Evolutionary conservation across 2,888 invertebrate genomes (phyloP).

Genomic region (Athalia rosae): DNA sequence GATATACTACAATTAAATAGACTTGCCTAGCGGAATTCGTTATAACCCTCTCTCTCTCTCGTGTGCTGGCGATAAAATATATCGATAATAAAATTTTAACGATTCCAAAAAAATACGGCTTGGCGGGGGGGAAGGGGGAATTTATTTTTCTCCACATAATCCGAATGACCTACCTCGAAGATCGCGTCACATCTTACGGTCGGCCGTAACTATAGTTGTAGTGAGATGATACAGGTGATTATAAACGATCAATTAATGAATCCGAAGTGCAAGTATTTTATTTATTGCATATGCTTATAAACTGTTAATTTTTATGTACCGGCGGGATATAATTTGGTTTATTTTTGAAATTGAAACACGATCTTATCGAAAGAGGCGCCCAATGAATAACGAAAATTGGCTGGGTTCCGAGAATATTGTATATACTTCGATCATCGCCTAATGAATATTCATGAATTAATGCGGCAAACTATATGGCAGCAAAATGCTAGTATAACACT

Average conservation of each 20-base stretch:
- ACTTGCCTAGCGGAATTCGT: conserved; percentile 56
- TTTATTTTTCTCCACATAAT: not conserved
- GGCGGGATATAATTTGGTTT: not conserved
- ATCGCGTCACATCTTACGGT: not conserved
- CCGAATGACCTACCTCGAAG: not conserved
- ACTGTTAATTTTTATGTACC: not conserved
- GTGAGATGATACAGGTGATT: not conserved
- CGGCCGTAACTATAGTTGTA: not conserved
- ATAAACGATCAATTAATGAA: conserved; percentile 38
- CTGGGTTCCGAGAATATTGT: conserved; percentile 60
- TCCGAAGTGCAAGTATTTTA: conserved; percentile 8
- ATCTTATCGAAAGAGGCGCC: conserved; percentile 32
- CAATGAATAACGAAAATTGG: conserved; percentile 46
- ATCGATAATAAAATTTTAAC: too few relatives aligned
- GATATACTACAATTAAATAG: conserved; percentile 67
- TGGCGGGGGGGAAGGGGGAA: too few relatives aligned
- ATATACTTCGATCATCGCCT: conserved; percentile 8
- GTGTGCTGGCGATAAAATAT: too few relatives aligned
- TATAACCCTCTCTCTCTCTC: too few relatives aligned
- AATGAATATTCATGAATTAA: conserved; percentile 67
- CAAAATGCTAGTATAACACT: conserved; percentile 37
- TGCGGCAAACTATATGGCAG: conserved; percentile 9
- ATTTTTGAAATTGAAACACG: conserved; percentile 30
- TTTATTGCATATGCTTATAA: conserved; percentile 10
- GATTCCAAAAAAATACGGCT: too few relatives aligned